Base-by-base conservation (phyloP, 2,113 vertebrate species). In the Oophaga pumilio region DNA sequence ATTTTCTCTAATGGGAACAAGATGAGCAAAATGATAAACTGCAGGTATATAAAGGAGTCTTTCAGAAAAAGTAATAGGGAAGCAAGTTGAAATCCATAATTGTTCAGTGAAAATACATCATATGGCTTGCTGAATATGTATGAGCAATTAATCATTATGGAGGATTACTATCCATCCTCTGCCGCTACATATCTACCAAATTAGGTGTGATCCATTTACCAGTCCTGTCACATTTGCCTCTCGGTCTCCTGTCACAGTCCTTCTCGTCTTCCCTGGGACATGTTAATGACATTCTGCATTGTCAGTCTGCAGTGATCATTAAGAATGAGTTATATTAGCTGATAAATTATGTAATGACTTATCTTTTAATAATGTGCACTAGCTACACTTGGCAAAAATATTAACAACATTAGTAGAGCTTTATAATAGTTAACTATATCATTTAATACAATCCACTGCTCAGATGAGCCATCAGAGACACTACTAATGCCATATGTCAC, bases 61-160 rank as follows among this genome's bases (percentile, higher is more conserved):
- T 83, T 83, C n/a, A 83, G 81, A 52, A 53, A 82, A 83, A 68
- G 81, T 83, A 83, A 83, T 83, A 26, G 62, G 81, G 59, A 53
- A 69, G 62, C 81, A 83, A 50, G 43, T 52, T 83, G 12, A 83
- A 83, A 83, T 83, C 81, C 81, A 83, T 83, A 83, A 83, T 82
- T 83, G 81, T 83, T 66, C 62, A 69, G 11, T 69, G 81, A 66
- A 69, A 68, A 83, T 68, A 83, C 81, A 83, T 83, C 81, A 83
- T 83, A 83, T 52, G 62, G 81, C 62, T 83, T 69, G 49, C 81
- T 83, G 81, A 83, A 83, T 83, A 83, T 83, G 81, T 66, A 83
- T 83, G 81, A 83, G 81, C 81, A 83, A 68, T 83, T 83, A 83
- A 83, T 83, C 81, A 83, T 83, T 68, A 83, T 83, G 49, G 80